Evolutionary conservation across 2,888 invertebrate genomes (phyloP), one percentile per base, ranked within the genome.

Genomic region (Teleogryllus oceanicus): DNA sequence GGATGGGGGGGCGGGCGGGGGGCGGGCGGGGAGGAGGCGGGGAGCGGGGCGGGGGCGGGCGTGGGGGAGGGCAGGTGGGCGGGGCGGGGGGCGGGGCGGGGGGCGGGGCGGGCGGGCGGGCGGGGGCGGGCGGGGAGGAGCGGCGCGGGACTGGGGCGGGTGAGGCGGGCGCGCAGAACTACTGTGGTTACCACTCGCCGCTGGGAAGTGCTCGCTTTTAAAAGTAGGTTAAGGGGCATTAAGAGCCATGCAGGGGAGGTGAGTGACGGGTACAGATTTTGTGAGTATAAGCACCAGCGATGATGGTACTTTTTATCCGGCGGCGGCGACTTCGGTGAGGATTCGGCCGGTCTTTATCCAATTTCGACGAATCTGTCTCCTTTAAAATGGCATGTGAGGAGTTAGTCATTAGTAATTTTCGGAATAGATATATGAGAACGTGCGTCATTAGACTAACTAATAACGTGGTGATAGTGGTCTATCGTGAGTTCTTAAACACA

Each of bases 71-170:
- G 24, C 2, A 24, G 2, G 2, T 24, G 24, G 24, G 8, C 37
- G 37, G 37, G 37, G 8, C 0, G 37, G 1, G 37, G 5, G 0
- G 37, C 0, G 8, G 5, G 0, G 5, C 3, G 37, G 5, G 1
- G 37, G 37, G 5, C 5, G 37, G 37, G 1, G 37, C 8, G 5
- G 8, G 37, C 8, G 4, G 37, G 37, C 37, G 37, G 37, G 37
- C 37, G 4, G 37, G n/a, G n/a, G n/a, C n/a, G n/a, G 37, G 5
- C 8, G 37, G 37, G 5, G 37, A 1, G 8, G 5, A 8, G 37
- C 37, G 8, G 37, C 5, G 8, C 37, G 37, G 8, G 37, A 8
- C 8, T 8, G 37, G 37, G 8, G 37, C 37, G 37, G 8, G n/a
- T n/a, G n/a, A n/a, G n/a, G n/a, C n/a, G n/a, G 37, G 37, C 37